Base-by-base conservation (phyloP, 2,888 invertebrate genomes). In the Arge pagana region DNA sequence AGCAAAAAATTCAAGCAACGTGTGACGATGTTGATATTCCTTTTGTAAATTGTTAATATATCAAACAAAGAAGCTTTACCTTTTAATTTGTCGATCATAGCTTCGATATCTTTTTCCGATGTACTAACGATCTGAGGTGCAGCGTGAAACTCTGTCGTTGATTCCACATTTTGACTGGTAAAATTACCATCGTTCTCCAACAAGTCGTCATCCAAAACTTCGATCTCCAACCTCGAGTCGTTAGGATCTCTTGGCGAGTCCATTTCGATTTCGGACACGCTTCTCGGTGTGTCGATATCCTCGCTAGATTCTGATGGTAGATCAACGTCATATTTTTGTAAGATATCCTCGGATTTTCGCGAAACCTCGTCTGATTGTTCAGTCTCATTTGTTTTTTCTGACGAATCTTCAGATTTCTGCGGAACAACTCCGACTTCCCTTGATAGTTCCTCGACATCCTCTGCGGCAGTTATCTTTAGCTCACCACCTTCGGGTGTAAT, bases 31-130 rank as follows among this genome's bases (percentile, higher is more conserved):
- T n/a, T n/a, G n/a, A n/a, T n/a, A n/a, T n/a, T n/a, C n/a, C n/a
- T n/a, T n/a, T n/a, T n/a, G n/a, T n/a, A n/a, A n/a, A n/a, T n/a
- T n/a, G n/a, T n/a, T n/a, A n/a, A n/a, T n/a, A 48, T 50, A 52
- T 30, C n/a, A 31, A 43, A 6, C 41, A 7, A 4, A 37, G 36
- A 30, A n/a, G n/a, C n/a, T n/a, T n/a, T 72, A 75, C 74, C 75
- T 72, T 71, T 69, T 15, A 76, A 57, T 54, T 74, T 73, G 24
- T 72, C 66, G 35, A 76, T 75, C 72, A 73, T 74, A n/a, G 66
- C 63, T 49, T 70, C 68, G 48, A 76, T 71, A 50, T 76, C 74
- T 42, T 73, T 72, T 37, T 75, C 75, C 1, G 76, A 70, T 3
- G 67, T 65, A 15, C 63, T 58, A 30, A 65, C 66, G 11, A 66